Conservation (phyloP, 2,113 vertebrate genomes). For the Pelecanoides urinatrix region DNA sequence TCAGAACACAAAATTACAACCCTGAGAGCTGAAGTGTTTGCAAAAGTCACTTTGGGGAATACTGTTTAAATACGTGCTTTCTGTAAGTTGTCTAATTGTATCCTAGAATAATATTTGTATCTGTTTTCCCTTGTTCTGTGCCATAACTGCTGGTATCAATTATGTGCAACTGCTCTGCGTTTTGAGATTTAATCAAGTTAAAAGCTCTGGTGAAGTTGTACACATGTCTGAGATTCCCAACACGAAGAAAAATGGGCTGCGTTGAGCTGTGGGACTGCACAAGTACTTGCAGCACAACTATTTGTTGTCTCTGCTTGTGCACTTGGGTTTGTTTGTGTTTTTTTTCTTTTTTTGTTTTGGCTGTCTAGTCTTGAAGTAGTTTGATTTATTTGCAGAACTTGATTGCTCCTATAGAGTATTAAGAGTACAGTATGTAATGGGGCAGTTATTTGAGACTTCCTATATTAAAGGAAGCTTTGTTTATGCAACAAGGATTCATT, state of each 20-base stretch:
- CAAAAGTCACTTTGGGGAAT: not conserved
- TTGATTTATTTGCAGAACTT: not conserved
- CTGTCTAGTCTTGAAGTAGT: not conserved
- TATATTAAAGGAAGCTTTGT: constrained; percentile 40
- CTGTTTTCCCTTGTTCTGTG: not conserved
- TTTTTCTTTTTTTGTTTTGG: not conserved
- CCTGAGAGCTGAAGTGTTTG: not conserved
- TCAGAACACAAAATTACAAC: not conserved
- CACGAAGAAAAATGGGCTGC: not conserved
- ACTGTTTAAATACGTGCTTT: not conserved
- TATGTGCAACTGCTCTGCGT: not conserved
- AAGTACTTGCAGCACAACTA: not conserved
- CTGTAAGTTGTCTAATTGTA: not conserved
- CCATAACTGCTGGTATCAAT: not conserved
- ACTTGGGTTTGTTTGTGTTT: not conserved
- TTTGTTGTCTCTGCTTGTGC: not conserved
- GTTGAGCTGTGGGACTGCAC: not conserved
- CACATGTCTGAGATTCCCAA: not conserved
- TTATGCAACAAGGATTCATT: constrained; percentile 41
- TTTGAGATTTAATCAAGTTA: not conserved
- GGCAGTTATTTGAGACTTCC: not conserved
- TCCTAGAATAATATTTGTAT: not conserved
- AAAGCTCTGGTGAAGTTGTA: not conserved
- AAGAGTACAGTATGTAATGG: not conserved
- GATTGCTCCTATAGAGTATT: not conserved